These are phyloP conservation scores for Epinotia nisella DNA, from an alignment of 2,888 invertebrate species.

Conservation along the genomic window DNA sequence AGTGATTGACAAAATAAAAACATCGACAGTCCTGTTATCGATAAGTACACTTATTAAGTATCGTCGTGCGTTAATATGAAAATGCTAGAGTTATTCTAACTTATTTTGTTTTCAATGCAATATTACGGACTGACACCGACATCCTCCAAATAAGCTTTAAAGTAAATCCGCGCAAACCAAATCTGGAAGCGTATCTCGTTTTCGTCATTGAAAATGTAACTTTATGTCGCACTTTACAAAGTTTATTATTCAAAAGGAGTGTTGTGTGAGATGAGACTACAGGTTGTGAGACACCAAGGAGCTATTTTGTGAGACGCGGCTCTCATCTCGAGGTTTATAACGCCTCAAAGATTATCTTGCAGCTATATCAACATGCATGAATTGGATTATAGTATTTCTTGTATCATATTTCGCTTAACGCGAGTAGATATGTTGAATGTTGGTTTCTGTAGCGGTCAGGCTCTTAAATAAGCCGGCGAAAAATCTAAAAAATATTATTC, in stretches of 20 bases:
- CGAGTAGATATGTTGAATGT: neutral
- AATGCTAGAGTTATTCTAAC: neutral
- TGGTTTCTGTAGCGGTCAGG: too few relatives aligned
- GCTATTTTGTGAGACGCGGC: slow-evolving; percentile 19
- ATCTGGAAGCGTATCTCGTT: neutral
- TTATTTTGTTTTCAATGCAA: slow-evolving; percentile 4
- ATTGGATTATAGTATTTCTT: neutral
- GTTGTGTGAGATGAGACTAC: neutral
- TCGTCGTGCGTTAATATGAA: neutral
- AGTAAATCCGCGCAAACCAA: slow-evolving; percentile 15
- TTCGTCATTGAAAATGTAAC: neutral
- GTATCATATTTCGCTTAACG: neutral
- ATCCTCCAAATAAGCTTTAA: slow-evolving; percentile 32
- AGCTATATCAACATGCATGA: neutral
- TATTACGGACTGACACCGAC: slow-evolving; percentile 21
- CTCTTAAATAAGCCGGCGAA: too few relatives aligned
- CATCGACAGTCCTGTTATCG: too few relatives aligned
- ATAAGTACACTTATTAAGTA: too few relatives aligned
- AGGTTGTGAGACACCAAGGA: neutral
- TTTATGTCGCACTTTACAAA: neutral
- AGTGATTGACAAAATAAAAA: too few relatives aligned
- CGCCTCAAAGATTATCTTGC: slow-evolving; percentile 27
- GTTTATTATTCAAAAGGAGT: neutral
- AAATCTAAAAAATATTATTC: too few relatives aligned
- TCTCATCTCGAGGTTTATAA: slow-evolving; percentile 29